Evolutionary conservation across 2,888 invertebrate genomes (phyloP).

Genomic region (Idaea dimidiata): DNA sequence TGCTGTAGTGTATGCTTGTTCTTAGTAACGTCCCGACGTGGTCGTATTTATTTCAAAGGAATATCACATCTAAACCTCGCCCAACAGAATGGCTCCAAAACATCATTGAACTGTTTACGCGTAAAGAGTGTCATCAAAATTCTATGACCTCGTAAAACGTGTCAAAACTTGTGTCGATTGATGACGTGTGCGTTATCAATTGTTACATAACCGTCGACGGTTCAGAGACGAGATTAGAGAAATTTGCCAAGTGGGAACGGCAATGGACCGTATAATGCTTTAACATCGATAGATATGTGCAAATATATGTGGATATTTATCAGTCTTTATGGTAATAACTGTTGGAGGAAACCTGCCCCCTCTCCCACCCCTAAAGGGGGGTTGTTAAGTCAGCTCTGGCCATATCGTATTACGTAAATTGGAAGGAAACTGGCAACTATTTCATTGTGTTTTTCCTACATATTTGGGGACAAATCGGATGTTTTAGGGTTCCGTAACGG

Average conservation of each 20-base stretch:
- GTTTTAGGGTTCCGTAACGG: constrained; percentile 28
- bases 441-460: constrained; percentile 52
- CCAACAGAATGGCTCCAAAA: background rate
- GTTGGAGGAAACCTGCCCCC: constrained; percentile 19
- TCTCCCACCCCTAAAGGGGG: constrained; percentile 6
- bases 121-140: constrained; percentile 38
- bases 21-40: background rate
- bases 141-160: constrained; percentile 48
- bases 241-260: constrained; percentile 14
- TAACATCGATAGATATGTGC: constrained; percentile 39
- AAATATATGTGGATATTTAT: constrained; percentile 54
- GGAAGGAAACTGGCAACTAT: constrained; percentile 60
- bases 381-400: constrained; percentile 41
- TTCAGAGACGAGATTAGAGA: constrained; percentile 15
- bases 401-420: constrained; percentile 69
- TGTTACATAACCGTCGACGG: constrained; percentile 30
- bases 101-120: background rate
- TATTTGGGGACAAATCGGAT: constrained; percentile 40
- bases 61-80: background rate
- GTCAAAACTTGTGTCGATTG: constrained; percentile 43
- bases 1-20: too few species aligned
- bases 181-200: constrained; percentile 37
- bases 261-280: constrained; percentile 27
- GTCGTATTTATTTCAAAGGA: background rate
- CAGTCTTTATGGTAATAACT: constrained; percentile 59